Evolutionary conservation across 2,113 vertebrate genomes (phyloP), one percentile per base, ranked within the genome.

Genomic region (Casuarius casuarius): DNA sequence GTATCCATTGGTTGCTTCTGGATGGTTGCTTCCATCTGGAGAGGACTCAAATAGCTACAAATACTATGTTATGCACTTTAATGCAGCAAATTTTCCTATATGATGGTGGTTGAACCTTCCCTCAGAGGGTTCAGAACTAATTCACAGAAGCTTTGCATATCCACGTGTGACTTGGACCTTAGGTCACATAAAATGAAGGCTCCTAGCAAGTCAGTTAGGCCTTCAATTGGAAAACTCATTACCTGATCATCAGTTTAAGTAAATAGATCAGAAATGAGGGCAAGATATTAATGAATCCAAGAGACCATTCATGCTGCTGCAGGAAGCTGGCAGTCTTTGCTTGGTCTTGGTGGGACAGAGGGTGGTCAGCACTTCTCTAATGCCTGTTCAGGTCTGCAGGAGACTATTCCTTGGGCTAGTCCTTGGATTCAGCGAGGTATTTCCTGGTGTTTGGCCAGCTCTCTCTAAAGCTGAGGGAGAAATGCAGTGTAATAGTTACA

Each of bases 391-490:
- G 42, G 19, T 59, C 65, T 86, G 72, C 46, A 81, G 65, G 80
- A 92, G 61, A 15, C 84, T 71, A 4, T 87, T 90, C 33, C 83
- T 80, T 44, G 54, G 33, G 44, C 84, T 96, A 94, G 82, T 94
- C 87, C 61, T 90, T 3, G 3, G 16, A 74, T 90, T 87, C 59
- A 38, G 58, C 7, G 20, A 73, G n/a, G 23, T 74, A 38, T 94
- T 91, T 87, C 48, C 78, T 54, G 63, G 21, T 91, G 42, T 82
- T 91, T 92, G 58, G 85, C 94, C 74, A 70, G 12, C 29, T 68
- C 63, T 89, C 48, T 52, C 26, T 76, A 15, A 59, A 83, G 62
- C 71, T 76, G 46, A 72, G 33, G 17, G 58, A 88, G 54, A 73
- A 85, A 62, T 70, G 40, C 52, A 72, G 1, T 44, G 59, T 52